Evolutionary conservation across 1,140 invertebrate species (phyloP).

Genomic region (Agrilus planipennis): DNA sequence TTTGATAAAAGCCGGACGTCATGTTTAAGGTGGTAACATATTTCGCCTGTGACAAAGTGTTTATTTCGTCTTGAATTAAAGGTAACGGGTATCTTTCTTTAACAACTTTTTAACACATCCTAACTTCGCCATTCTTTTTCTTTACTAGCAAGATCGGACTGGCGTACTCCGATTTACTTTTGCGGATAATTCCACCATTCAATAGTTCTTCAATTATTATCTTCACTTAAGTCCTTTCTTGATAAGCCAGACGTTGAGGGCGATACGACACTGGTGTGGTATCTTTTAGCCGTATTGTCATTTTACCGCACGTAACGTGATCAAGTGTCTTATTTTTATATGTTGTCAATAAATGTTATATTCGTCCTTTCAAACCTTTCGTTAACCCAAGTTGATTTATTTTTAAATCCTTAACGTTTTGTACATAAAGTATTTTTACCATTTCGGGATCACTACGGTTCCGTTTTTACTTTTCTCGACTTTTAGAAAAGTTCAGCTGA

Average conservation of each 20-base stretch:
- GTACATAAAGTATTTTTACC: not conserved
- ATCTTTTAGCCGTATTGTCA: constrained; percentile 7
- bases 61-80: constrained; percentile 16
- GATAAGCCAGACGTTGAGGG: constrained; percentile 1
- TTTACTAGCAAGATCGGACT: constrained; percentile 30
- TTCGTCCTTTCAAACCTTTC: not conserved
- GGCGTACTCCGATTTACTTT: constrained; percentile 23
- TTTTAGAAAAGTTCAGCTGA: not conserved
- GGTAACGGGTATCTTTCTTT: constrained; percentile 23
- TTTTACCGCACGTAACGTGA: too few relatives aligned
- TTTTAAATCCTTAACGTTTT: not conserved
- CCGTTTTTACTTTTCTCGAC: not conserved
- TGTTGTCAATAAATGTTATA: not conserved
- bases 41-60: constrained; percentile 13
- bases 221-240: not conserved
- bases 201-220: constrained; percentile 1
- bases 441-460: not conserved
- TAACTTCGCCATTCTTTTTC: constrained; percentile 34
- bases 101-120: constrained; percentile 26
- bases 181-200: constrained; percentile 1
- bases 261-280: constrained; percentile 1
- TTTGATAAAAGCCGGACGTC: constrained; percentile 24
- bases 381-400: constrained; percentile 1
- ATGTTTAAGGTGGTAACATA: constrained; percentile 21
- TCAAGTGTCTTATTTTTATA: constrained; percentile 2